Base-by-base conservation (phyloP, 2,888 invertebrate species). In the Silvanus unidentatus region DNA sequence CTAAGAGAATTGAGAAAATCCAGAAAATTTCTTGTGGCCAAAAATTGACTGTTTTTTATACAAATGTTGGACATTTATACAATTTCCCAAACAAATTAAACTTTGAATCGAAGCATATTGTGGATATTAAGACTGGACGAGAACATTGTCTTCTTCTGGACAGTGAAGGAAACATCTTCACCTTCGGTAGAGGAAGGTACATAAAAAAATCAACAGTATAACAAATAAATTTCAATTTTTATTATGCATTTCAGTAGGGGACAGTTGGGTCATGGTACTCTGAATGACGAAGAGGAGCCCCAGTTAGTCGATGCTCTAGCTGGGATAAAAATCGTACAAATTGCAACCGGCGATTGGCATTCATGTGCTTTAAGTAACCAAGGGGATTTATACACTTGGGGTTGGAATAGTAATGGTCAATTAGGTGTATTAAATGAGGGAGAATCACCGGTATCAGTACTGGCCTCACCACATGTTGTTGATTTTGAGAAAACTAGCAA, bases 311-410 rank as follows among this genome's bases (percentile, higher is more conserved):
- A 86, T 57, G 85, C 82, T 35, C 72, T 95, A 35, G 80, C 83
- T 35, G 93, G 92, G 10, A 74, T 94, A 13, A 79, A 77, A 63
- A 80, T 93, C 44, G 69, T 71, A 0, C 74, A 78, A 60, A 82
- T 94, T 42, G 77, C 84, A 38, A 84, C 88, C 30, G 90, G 89
- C 5, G 91, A 90, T 8, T 95, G 93, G 93, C 93, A 94, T 68
- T 85, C 84, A 42, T 78, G 84, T 40, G 90, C 85, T 8, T 66
- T 92, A 5, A 89, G 88, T 54, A 77, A 79, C 59, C 79, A 77
- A 68, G 92, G 91, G 10, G 93, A 93, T 66, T 63, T 93, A 0
- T 95, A 93, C 65, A 77, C 80, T 1, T 95, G 95, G 94, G 95
- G 95, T 5, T 92, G 88, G 85, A 95, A 95, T 71, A 82, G 86